Conservation (phyloP, 2,888 invertebrate genomes). For the Drosophila macrothrix region DNA sequence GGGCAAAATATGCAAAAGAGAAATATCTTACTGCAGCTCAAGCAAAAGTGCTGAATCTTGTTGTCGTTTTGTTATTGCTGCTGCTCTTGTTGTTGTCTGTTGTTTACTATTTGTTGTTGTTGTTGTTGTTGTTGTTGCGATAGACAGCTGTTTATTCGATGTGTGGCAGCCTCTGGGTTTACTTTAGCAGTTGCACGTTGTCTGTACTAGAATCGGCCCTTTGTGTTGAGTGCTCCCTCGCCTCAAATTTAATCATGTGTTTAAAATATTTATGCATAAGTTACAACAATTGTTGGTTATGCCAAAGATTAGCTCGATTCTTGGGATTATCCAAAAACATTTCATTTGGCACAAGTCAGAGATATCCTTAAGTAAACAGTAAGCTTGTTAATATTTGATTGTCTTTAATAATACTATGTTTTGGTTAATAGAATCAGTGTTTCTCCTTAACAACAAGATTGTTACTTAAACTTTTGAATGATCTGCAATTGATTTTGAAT, state of each 20-base stretch:
- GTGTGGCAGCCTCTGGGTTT: slow-evolving; percentile 8
- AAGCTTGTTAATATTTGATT: not conserved
- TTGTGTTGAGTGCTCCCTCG: slow-evolving; percentile 28
- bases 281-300: slow-evolving; percentile 32
- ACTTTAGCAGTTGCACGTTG: slow-evolving; percentile 16
- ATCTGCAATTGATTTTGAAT: not conserved
- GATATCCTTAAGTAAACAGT: not conserved
- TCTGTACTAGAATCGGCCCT: slow-evolving; percentile 11
- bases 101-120: slow-evolving; percentile 3
- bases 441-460: not conserved
- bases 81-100: not conserved
- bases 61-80: slow-evolving; percentile 28
- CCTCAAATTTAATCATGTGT: slow-evolving; percentile 33
- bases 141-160: slow-evolving; percentile 29
- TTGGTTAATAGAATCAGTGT: too few relatives aligned
- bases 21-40: slow-evolving; percentile 51
- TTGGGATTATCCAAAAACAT: not conserved
- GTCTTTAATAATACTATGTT: not conserved
- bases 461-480: not conserved
- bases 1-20: slow-evolving; percentile 27
- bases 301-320: slow-evolving; percentile 14
- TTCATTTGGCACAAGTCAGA: not conserved
- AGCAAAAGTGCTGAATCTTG: slow-evolving; percentile 20
- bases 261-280: slow-evolving; percentile 41
- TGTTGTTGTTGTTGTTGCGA: slow-evolving; percentile 18